Evolutionary conservation across 2,888 invertebrate genomes (phyloP), one percentile per base, ranked within the genome.

Genomic region (Plutella xylostella): DNA sequence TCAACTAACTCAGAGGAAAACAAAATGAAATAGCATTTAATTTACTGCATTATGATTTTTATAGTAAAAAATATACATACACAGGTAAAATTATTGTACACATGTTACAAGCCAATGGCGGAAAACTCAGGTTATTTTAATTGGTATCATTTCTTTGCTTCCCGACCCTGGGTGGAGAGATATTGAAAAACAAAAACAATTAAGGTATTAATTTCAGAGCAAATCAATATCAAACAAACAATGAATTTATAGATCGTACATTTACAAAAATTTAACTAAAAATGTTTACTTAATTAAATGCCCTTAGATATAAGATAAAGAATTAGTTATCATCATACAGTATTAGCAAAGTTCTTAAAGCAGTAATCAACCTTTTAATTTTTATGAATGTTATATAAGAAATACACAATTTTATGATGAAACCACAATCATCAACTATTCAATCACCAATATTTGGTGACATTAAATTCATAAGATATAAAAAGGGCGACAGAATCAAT

Each of bases 41-140:
- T 54, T 60, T 72, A 78, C 79, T 79, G 80, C 78, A 79, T 82
- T 72, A 78, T 74, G 71, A 70, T 80, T 83, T 31, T 83, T 82
- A 82, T 82, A 80, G 72, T 77, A 80, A 79, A 77, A 74, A 83
- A 80, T 76, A 80, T 80, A 80, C 77, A 82, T 72, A 76, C 70
- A 75, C 68, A 71, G 67, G 68, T 72, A 72, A 76, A 52, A 77
- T 76, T 68, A 68, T 71, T 72, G 71, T 78, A 79, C 77, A 82
- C 72, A 72, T 66, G 54, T 76, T 70, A 75, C 72, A 78, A 76
- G 71, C 71, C 61, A 71, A 65, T 65, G 62, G 69, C 70, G 14
- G 28, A 28, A 37, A 30, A 34, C n/a, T n/a, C n/a, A n/a, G n/a
- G n/a, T n/a, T n/a, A n/a, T n/a, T n/a, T n/a, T n/a, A n/a, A n/a